These are phyloP conservation scores for Mactromeris polynyma DNA, from an alignment of 2,888 invertebrate species.

Conservation along the genomic window DNA sequence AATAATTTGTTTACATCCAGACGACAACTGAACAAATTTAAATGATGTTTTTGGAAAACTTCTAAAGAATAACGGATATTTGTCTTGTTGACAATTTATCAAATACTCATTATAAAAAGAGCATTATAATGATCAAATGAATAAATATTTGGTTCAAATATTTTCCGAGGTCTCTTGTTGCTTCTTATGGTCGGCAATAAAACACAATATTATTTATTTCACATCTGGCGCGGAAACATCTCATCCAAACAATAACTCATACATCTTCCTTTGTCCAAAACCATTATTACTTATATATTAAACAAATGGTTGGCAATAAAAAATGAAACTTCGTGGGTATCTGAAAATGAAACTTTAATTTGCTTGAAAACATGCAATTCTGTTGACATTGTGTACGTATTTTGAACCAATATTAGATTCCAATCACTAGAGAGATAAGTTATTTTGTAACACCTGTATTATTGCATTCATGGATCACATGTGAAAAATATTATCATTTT, in stretches of 20 bases:
- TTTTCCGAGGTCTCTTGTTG: background rate
- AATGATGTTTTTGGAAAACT: background rate
- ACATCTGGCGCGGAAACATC: background rate
- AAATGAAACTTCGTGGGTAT: background rate
- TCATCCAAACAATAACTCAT: background rate
- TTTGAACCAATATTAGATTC: slow-evolving; percentile 1
- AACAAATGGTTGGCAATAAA: background rate
- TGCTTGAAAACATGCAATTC: background rate
- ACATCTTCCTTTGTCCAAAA: background rate
- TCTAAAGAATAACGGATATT: background rate
- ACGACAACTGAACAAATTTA: background rate
- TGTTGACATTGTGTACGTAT: background rate
- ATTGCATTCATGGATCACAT: background rate
- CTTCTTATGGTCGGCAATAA: background rate
- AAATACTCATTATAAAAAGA: background rate
- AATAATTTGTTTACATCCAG: background rate
- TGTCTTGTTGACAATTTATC: slow-evolving; percentile 16
- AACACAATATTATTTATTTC: background rate
- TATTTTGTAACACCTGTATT: background rate
- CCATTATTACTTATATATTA: background rate
- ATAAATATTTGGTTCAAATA: background rate
- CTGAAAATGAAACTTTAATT: background rate
- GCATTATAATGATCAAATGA: background rate
- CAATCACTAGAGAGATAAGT: background rate
- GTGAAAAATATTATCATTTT: background rate